Conservation (phyloP, 2,888 invertebrate species). For the Synergus gifuensis region DNA sequence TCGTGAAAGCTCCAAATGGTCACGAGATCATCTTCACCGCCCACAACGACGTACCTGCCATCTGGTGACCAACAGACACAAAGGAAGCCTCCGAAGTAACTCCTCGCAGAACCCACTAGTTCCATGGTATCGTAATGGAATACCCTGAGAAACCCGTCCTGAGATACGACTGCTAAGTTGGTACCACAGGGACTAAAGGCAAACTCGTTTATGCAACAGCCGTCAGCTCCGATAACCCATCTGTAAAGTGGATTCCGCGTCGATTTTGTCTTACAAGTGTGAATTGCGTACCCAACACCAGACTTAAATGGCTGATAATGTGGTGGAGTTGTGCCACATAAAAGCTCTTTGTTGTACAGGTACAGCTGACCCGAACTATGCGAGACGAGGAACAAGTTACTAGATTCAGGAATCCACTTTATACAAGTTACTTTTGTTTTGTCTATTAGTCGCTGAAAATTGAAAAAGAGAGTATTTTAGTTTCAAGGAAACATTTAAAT, state of each 20-base stretch:
- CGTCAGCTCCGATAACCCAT: constrained; percentile 91
- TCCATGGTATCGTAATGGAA: constrained; percentile 99
- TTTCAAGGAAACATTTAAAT: not conserved
- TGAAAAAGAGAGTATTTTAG: not conserved
- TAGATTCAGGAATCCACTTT: constrained; percentile 97
- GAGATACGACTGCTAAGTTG: constrained; percentile 95
- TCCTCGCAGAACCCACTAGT: constrained; percentile 93
- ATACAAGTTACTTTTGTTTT: constrained; percentile 97
- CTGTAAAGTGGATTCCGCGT: constrained; percentile 97
- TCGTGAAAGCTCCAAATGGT: constrained; percentile 98
- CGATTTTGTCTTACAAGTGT: constrained; percentile 97
- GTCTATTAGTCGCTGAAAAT: constrained; percentile 91
- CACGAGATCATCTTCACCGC: constrained; percentile 99
- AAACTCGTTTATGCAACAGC: constrained; percentile 95
- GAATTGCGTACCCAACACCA: constrained; percentile 95
- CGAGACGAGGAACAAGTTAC: constrained; percentile 95
- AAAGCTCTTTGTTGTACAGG: constrained; percentile 97
- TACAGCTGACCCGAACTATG: constrained; percentile 98
- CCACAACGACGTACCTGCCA: constrained; percentile 95
- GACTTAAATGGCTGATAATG: constrained; percentile 97
- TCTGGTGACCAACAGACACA: constrained; percentile 99
- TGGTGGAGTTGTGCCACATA: constrained; percentile 93
- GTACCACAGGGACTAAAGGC: constrained; percentile 97
- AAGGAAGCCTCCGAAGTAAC: constrained; percentile 98
- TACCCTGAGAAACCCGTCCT: constrained; percentile 96